phyloP scores from a whole-genome alignment of 1,140 invertebrate species.

The Neodiprion lecontei region DNA sequence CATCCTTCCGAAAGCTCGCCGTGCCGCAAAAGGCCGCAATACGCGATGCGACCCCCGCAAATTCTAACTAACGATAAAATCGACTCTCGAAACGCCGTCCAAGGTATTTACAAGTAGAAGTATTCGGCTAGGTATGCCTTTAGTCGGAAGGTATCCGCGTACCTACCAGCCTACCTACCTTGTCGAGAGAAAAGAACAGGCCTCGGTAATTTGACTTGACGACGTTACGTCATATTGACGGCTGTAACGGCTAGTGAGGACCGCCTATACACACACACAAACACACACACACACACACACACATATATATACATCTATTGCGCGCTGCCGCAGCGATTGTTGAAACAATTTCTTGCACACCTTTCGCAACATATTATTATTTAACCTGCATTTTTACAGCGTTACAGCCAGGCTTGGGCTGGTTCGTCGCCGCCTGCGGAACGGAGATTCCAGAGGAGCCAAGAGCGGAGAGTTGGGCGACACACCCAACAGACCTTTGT shows the following conservation, averaged over 20 bases:
- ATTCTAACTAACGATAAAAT: no score
- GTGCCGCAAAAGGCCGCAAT: no score
- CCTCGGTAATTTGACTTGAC: no score
- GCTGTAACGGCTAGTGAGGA: background rate
- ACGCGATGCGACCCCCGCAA: no score
- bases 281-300: no score
- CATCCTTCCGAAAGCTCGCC: background rate
- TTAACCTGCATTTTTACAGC: background rate
- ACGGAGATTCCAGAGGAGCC: background rate
- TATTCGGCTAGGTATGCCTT: no score
- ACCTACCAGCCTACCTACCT: no score
- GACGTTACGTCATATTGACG: no score
- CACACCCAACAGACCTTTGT: conserved; percentile 2
- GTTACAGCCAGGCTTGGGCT: background rate
- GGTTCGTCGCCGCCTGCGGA: background rate
- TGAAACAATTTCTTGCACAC: background rate
- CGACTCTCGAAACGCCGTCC: no score
- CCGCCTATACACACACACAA: background rate
- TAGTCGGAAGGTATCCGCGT: no score
- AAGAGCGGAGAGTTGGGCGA: background rate
- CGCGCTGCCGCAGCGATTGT: background rate
- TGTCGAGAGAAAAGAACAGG: no score
- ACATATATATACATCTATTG: background rate
- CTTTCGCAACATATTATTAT: conserved; percentile 1
- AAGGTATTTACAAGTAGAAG: no score